Percentiles rank a stretch among this genome's conserved stretches.
Evolutionary conservation across 2,888 invertebrate genomes (phyloP).

Genomic region (Falcaria lacertinaria): DNA sequence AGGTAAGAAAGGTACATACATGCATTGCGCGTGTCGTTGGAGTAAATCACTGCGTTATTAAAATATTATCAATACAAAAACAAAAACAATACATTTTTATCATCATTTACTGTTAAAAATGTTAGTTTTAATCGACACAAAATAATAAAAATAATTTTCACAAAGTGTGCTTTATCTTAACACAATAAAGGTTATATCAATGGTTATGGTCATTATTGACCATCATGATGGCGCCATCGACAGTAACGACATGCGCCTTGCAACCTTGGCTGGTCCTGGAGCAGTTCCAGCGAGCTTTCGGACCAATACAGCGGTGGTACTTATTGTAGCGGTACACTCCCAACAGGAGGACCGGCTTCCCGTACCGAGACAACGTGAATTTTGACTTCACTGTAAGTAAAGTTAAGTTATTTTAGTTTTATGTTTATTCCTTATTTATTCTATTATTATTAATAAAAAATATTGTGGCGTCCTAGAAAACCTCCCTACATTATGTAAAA

Average conservation of each 20-base stretch:
- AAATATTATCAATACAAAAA: too few species aligned
- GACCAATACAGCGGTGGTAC: conserved; percentile 17
- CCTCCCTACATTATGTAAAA: too few species aligned
- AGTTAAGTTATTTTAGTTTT: neutral
- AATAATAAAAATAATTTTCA: neutral
- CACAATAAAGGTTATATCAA: neutral
- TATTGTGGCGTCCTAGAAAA: too few species aligned
- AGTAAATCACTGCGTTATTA: too few species aligned
- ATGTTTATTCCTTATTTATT: too few species aligned
- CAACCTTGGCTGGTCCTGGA: conserved; percentile 9
- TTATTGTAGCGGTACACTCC: conserved; percentile 29
- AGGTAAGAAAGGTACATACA: too few species aligned
- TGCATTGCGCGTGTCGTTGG: too few species aligned
- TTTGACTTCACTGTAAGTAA: neutral
- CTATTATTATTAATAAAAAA: too few species aligned
- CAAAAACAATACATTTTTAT: too few species aligned
- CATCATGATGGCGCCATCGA: conserved; percentile 18
- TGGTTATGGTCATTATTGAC: conserved; percentile 19
- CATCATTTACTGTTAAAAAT: too few species aligned
- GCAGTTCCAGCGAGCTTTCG: conserved; percentile 22
- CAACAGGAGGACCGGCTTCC: conserved; percentile 26
- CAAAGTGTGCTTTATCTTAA: too few species aligned
- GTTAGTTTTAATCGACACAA: neutral
- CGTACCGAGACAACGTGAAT: conserved; percentile 1
- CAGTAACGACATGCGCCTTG: conserved; percentile 18